A percentile compares a stretch with the other conserved stretches of the same genome.
These are phyloP conservation scores for Diploscapter pachys DNA, from an alignment of 1,140 invertebrate genomes.

Conservation along the genomic window DNA sequence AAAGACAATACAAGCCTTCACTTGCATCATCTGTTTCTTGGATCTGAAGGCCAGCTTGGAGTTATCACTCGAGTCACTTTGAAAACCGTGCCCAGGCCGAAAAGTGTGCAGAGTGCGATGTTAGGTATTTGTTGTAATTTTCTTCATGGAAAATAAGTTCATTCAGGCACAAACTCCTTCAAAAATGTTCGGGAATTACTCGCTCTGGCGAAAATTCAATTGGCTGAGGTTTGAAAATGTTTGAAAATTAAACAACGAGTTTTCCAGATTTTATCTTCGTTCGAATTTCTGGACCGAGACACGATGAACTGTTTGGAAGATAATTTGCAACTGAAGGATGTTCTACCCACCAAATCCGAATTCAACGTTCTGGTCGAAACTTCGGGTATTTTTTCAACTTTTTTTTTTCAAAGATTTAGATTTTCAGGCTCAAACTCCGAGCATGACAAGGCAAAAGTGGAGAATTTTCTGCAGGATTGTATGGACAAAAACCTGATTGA, in stretches of 20 bases:
- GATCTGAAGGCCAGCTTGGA: slow-evolving; percentile 92
- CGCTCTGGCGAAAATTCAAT: slow-evolving; percentile 14
- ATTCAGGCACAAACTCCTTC: slow-evolving; percentile 37
- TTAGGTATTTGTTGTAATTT: slow-evolving; percentile 67
- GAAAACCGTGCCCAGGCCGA: slow-evolving; percentile 66
- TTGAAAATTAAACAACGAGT: background rate
- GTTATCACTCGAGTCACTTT: slow-evolving; percentile 71
- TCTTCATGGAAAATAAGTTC: background rate
- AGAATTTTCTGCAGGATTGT: slow-evolving; percentile 72
- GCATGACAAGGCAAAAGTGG: slow-evolving; percentile 84
- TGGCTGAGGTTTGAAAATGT: slow-evolving; percentile 20
- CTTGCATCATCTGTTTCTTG: slow-evolving; percentile 92
- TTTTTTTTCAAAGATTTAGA: slow-evolving; percentile 16
- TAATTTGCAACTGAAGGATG: slow-evolving; percentile 27
- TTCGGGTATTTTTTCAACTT: slow-evolving; percentile 13
- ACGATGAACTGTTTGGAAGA: slow-evolving; percentile 37
- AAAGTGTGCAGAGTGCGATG: slow-evolving; percentile 77
- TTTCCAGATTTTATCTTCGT: slow-evolving; percentile 32
- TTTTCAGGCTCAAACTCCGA: slow-evolving; percentile 67
- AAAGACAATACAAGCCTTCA: slow-evolving; percentile 98
- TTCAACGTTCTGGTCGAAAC: slow-evolving; percentile 41
- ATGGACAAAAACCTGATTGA: slow-evolving; percentile 71
- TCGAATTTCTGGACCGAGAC: slow-evolving; percentile 36
- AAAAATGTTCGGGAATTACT: slow-evolving; percentile 27
- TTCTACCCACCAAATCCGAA: slow-evolving; percentile 8